Percentiles rank a stretch among this genome's conserved stretches.
Conservation (phyloP, 1,140 invertebrate genomes). For the Euglossa dilemma region DNA sequence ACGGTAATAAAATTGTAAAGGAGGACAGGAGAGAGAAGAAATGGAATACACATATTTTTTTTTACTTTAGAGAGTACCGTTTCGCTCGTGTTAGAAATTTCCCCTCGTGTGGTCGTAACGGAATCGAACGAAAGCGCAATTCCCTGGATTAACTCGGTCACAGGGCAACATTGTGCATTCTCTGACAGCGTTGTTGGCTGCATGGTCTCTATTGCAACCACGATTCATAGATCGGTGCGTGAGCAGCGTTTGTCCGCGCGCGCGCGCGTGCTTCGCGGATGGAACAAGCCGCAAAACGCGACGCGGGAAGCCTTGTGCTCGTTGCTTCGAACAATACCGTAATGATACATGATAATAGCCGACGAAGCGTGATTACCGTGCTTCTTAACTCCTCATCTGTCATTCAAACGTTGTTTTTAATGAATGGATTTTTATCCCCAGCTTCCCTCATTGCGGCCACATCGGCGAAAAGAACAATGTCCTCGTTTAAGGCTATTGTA, state of each 20-base stretch:
- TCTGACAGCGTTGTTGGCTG: too few relatives aligned
- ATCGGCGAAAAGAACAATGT: conserved; percentile 23
- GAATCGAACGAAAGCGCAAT: conserved; percentile 19
- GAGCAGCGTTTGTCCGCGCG: neutral
- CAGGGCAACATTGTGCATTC: neutral
- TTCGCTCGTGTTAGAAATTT: conserved; percentile 15
- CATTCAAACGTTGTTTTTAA: conserved; percentile 20
- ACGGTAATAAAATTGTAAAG: neutral
- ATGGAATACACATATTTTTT: neutral
- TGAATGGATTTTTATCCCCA: conserved; percentile 38
- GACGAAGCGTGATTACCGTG: conserved; percentile 56
- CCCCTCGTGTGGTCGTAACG: neutral
- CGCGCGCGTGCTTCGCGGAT: neutral
- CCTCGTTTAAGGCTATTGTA: conserved; percentile 36
- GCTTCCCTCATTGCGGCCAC: conserved; percentile 3
- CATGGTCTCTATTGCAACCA: neutral
- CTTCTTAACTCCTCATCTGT: conserved; percentile 58
- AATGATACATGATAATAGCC: conserved; percentile 62
- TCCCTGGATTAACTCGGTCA: neutral
- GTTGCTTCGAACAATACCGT: conserved; percentile 59
- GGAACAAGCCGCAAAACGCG: conserved; percentile 48
- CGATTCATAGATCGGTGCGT: conserved; percentile 42
- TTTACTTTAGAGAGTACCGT: neutral
- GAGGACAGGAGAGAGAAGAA: neutral
- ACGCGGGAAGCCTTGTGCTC: conserved; percentile 62